phyloP scores from a whole-genome alignment of 2,113 vertebrate species.

The Catagonus wagneri region DNA sequence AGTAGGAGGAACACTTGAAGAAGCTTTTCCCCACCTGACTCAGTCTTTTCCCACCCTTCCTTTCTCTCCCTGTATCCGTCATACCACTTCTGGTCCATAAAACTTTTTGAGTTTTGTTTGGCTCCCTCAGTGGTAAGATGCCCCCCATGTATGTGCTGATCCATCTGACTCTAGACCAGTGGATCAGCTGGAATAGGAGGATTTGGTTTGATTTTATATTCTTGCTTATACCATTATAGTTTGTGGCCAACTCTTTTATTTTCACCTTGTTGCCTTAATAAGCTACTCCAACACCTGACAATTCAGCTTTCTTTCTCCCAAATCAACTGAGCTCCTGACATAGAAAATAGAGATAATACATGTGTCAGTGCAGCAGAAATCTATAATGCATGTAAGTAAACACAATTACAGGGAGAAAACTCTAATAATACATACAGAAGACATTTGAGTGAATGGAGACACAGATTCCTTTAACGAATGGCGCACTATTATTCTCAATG shows the following conservation, averaged over 20 bases:
- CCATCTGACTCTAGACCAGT: neutral
- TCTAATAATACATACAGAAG: neutral
- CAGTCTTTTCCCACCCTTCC: neutral
- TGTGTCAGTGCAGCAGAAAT: neutral
- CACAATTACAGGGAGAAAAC: neutral
- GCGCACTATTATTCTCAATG: neutral
- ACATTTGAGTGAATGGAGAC: neutral
- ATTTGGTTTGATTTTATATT: neutral
- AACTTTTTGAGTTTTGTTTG: neutral
- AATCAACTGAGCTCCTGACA: neutral
- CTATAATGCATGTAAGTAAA: neutral
- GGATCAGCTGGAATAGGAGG: neutral
- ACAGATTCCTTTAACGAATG: neutral
- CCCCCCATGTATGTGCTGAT: accelerated
- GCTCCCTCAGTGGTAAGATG: neutral
- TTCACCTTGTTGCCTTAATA: neutral
- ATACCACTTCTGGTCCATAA: neutral
- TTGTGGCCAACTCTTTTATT: neutral
- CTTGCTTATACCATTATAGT: too few species aligned
- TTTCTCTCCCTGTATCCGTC: too few species aligned
- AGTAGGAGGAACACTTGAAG: accelerated
- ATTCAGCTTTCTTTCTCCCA: neutral
- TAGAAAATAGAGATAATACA: neutral
- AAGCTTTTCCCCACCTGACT: neutral
- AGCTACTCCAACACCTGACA: neutral